Conservation (phyloP, 2,113 vertebrate genomes). For the Cheirogaleus medius region DNA sequence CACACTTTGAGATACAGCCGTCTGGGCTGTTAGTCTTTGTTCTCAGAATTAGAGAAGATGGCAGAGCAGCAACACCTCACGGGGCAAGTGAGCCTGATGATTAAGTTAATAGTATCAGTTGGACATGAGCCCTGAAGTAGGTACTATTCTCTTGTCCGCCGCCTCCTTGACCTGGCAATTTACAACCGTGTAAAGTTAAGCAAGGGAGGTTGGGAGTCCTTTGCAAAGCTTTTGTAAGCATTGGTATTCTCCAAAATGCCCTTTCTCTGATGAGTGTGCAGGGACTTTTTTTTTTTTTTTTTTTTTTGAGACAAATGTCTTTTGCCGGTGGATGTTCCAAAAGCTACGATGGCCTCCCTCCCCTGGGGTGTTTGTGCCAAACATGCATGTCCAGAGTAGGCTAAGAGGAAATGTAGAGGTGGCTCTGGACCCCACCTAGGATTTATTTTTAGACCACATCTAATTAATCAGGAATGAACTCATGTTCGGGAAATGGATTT, state of each 20-base stretch:
- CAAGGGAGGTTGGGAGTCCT: rapidly evolving
- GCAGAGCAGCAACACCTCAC: neutral
- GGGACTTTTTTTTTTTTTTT: neutral
- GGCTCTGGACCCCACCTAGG: neutral
- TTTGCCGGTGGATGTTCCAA: neutral
- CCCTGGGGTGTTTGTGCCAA: rapidly evolving
- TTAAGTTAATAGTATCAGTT: neutral
- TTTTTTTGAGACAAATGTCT: neutral
- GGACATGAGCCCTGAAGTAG: neutral
- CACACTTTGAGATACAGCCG: too few relatives aligned
- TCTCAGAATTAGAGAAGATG: neutral
- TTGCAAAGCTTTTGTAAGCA: neutral
- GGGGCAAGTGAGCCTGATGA: neutral
- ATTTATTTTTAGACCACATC: neutral
- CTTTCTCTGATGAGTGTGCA: neutral
- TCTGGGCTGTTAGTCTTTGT: rapidly evolving
- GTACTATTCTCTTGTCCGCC: rapidly evolving
- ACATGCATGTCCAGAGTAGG: rapidly evolving
- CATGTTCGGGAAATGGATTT: neutral
- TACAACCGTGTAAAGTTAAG: rapidly evolving
- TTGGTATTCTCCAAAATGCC: neutral
- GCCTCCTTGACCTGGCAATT: neutral
- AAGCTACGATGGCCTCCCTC: rapidly evolving
- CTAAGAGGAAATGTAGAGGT: rapidly evolving
- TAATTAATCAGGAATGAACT: neutral